Base-by-base conservation (phyloP, 2,113 vertebrate genomes). In the Gopherus flavomarginatus region DNA sequence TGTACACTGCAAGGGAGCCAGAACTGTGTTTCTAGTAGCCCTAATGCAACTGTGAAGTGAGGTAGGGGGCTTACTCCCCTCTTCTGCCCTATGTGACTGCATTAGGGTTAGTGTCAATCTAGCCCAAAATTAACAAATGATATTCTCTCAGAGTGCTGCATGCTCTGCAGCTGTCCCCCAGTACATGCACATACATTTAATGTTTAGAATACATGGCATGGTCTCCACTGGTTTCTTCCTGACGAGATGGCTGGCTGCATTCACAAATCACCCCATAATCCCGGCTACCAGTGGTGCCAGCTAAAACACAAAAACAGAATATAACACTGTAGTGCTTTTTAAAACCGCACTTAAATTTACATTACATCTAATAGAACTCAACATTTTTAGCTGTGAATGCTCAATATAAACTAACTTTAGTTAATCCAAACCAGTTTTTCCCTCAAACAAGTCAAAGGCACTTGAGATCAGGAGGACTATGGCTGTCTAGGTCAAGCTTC, bases 221-320 rank as follows among this genome's bases (percentile, higher is more conserved):
- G 3, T 95, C 89, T 95, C 86, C 69, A 35, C 82, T 38, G 12
- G 85, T 90, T 91, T 97, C 93, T 95, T 98, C 97, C 95, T 95
- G 89, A 56, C 96, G 94, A 8, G 94, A 85, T 1, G 87, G 52
- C 50, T 94, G 97, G 88, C 81, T 91, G 85, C 86, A 44, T 78
- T 98, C 96, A 22, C 1, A 2, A 8, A 86, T 90, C 35, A 65
- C 17, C 50, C 54, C 94, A 6, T 86, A 86, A 79, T 97, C 96
- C 91, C 95, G 98, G 87, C 42, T 87, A 21, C 96, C 97, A 89
- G 93, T 56, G 87, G 96, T 96, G 80, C 94, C 13, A 90, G 89
- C 97, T 98, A 82, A 56, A 90, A 97, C 31, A 78, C 49, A 96
- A 94, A 94, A 24, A 42, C 91, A 90, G 49, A 92, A 95, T 0